These are phyloP conservation scores for Carcharodon carcharias DNA, from an alignment of 2,797 vertebrate species.

Conservation along the genomic window DNA sequence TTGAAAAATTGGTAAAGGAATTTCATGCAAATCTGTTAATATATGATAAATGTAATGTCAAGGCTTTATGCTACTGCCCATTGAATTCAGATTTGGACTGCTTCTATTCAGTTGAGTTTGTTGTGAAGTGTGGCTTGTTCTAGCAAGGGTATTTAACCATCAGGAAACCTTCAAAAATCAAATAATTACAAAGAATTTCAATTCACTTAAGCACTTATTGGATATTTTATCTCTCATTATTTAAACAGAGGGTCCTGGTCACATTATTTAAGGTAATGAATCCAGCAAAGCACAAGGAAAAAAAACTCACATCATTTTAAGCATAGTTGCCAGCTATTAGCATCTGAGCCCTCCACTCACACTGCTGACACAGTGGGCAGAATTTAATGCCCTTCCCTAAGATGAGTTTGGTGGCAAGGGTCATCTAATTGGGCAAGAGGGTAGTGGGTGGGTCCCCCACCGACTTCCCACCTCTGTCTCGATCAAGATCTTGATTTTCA, in stretches of 20 bases:
- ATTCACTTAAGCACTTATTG: background rate
- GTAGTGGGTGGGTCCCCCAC: too few relatives aligned
- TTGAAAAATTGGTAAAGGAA: background rate
- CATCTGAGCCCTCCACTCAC: too few relatives aligned
- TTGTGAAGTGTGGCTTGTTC: background rate
- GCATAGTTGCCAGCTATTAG: too few relatives aligned
- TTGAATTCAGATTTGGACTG: background rate
- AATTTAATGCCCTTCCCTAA: too few relatives aligned
- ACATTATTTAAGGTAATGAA: background rate
- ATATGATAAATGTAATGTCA: background rate
- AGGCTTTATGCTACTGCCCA: background rate
- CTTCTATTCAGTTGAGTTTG: background rate
- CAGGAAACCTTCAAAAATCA: too few relatives aligned
- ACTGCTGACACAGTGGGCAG: too few relatives aligned
- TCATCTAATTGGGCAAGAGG: too few relatives aligned
- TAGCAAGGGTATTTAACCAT: background rate
- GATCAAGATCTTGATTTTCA: too few relatives aligned
- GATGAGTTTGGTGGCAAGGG: too few relatives aligned
- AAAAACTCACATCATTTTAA: background rate
- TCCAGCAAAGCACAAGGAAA: background rate
- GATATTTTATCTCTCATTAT: background rate
- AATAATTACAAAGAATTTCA: background rate
- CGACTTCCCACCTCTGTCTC: too few relatives aligned
- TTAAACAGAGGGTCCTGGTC: background rate
- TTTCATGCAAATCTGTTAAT: background rate